Conservation (phyloP, 2,113 vertebrate genomes). For the Microtus richardsoni region DNA sequence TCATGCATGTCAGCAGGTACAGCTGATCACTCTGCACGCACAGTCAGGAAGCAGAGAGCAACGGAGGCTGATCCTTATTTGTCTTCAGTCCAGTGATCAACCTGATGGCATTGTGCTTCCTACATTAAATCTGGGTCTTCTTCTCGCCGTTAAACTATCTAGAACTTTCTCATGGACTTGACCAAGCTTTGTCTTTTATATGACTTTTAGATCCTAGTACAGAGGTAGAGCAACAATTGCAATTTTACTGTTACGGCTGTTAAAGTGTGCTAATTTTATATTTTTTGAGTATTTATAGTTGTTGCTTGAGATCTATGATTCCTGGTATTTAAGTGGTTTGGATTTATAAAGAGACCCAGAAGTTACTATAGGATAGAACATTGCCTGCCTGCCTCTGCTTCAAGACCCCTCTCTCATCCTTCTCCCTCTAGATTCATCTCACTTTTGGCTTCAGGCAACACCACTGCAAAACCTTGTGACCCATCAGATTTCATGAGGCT, state of each 20-base stretch:
- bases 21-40: background rate
- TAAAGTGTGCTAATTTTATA: constrained; percentile 34
- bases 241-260: background rate
- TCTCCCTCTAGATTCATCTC: background rate
- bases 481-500: background rate
- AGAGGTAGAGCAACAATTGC: background rate
- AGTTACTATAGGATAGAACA: background rate
- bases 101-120: no score
- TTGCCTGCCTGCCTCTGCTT: background rate
- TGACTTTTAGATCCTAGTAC: background rate
- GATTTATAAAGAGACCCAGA: background rate
- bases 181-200: background rate
- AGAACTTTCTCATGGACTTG: background rate
- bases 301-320: background rate
- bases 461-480: background rate
- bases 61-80: no score
- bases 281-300: constrained; percentile 1
- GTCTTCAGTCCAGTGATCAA: background rate
- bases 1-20: background rate
- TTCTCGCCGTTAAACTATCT: background rate
- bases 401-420: background rate
- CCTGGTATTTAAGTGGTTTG: background rate
- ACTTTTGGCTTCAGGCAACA: fast-evolving
- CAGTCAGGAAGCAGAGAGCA: no score
- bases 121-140: background rate